Base-by-base conservation (phyloP, 2,113 vertebrate genomes). In the Vimba vimba region DNA sequence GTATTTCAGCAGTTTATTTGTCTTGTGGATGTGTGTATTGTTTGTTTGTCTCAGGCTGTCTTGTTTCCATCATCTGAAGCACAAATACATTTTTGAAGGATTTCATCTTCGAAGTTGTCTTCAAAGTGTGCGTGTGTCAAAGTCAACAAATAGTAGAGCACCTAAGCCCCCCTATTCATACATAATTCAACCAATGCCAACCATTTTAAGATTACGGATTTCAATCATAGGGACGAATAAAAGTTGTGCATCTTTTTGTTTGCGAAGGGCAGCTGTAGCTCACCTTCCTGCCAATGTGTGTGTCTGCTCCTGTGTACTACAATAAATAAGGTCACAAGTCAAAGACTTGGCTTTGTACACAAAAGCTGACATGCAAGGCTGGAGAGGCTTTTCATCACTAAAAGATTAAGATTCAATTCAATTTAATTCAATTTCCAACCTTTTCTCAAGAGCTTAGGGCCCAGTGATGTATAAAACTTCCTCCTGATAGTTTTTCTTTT, bases 171-270 rank as follows among this genome's bases (percentile, higher is more conserved):
- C 66, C 30, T 43, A 21, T 68, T 86, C 74, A 88, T 86, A 60
- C 75, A 85, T 89, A 88, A 86, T 90, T 88, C 82, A 88, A 36
- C 59, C 82, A 73, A 60, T 62, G 64, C 36, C 59, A 75, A 52
- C 84, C 79, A 71, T 82, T 85, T 82, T 76, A n/a, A 64, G 39
- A 77, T 50, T 83, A 36, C 86, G 57, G 62, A 82, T 86, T 86
- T 84, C 84, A 59, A 75, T 82, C 87, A 77, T 57, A 50, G 60
- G 7, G 11, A 52, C 12, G 39, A 86, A 87, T 59, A 74, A 84
- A 57, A 59, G 69, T n/a, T 78, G 39, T 82, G 87, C 84, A 76
- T 25, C 55, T 83, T 64, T 27, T 84, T 82, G 8, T 77, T 55
- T 19, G 47, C 2, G 43, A 60, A 79, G 59, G 73, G 19, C 66